phyloP scores from a whole-genome alignment of 2,797 vertebrate genomes.

The Caiman crocodilus region DNA sequence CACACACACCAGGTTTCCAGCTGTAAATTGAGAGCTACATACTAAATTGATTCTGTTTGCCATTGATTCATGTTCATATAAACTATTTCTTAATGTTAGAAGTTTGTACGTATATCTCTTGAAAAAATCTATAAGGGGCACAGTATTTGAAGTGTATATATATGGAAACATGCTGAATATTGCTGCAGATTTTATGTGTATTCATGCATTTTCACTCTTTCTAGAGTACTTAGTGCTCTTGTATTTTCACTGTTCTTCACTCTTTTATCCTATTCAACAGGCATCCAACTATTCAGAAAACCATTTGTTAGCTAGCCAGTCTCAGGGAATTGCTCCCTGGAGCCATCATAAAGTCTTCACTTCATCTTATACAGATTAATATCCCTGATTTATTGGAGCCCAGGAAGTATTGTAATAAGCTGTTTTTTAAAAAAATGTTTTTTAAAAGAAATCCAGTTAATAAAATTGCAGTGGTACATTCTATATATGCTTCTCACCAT shows the following conservation, averaged over 20 bases:
- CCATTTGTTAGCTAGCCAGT: neutral
- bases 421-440: neutral
- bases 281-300: neutral
- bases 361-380: neutral
- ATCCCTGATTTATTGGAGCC: neutral
- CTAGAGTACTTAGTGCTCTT: neutral
- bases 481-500: neutral
- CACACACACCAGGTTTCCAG: accelerated
- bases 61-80: neutral
- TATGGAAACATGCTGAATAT: neutral
- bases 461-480: too few relatives aligned
- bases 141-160: neutral
- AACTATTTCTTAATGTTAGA: neutral
- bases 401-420: neutral
- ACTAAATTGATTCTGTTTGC: neutral
- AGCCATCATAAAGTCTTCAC: neutral
- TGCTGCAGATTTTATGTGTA: neutral
- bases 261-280: neutral
- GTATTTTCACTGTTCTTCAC: neutral
- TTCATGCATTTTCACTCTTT: neutral
- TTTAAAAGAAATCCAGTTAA: neutral
- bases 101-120: neutral
- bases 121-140: neutral
- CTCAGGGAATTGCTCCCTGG: neutral
- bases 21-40: neutral